Conservation (phyloP, 2,113 vertebrate genomes). For the Toxotes chatareus region DNA sequence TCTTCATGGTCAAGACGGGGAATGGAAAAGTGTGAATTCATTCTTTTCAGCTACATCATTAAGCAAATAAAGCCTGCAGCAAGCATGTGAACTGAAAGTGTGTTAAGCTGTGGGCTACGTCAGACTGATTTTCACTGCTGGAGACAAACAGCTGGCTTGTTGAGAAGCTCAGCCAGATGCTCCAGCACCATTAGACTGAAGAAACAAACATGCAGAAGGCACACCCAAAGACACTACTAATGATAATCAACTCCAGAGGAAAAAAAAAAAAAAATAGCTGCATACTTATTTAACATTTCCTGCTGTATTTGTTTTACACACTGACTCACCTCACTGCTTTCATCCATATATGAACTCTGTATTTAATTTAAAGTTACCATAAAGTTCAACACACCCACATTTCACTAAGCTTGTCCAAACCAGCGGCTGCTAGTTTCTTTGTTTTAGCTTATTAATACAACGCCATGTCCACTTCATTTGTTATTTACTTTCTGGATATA, state of each 20-base stretch:
- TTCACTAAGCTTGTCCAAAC: not conserved
- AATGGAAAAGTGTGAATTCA: constrained; percentile 47
- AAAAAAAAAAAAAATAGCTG: not conserved
- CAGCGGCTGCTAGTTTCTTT: not conserved
- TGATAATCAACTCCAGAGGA: constrained; percentile 19
- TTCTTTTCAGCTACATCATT: constrained; percentile 67
- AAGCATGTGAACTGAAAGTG: constrained; percentile 57
- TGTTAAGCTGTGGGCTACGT: constrained; percentile 42
- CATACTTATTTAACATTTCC: not conserved
- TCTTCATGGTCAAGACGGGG: constrained; percentile 42
- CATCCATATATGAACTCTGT: not conserved
- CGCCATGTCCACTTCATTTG: not conserved
- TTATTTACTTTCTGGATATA: no score
- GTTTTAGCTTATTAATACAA: not conserved
- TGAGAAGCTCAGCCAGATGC: constrained; percentile 67
- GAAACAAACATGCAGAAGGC: constrained; percentile 58
- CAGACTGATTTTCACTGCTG: constrained; percentile 51
- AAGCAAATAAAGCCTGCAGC: constrained; percentile 69
- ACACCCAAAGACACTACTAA: constrained; percentile 38
- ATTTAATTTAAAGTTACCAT: not conserved
- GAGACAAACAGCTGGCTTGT: constrained; percentile 72
- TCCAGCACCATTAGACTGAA: constrained; percentile 33
- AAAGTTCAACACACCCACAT: not conserved
- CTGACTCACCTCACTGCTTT: not conserved
- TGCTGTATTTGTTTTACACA: not conserved